A percentile compares a stretch with the other conserved stretches of the same genome.
Evolutionary conservation across 2,797 vertebrate species (phyloP).

Genomic region (Hirundo rustica): DNA sequence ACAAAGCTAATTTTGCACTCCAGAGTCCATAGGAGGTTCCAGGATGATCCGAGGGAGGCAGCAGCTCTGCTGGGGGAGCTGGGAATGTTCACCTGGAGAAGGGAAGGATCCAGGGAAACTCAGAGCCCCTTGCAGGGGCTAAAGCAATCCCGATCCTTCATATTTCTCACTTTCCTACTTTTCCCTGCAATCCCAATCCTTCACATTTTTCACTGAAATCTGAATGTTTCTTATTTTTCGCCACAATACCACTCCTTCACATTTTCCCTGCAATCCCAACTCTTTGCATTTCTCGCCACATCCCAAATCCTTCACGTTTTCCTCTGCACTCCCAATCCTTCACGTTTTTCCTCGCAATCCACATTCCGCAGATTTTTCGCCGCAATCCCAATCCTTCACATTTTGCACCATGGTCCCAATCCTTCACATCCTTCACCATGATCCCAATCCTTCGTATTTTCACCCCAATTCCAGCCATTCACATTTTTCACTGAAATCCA

Average conservation of each 20-base stretch:
- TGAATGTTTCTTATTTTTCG: not conserved
- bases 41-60: not conserved
- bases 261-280: not conserved
- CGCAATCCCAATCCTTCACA: no score
- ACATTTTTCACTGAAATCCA: no score
- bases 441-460: not conserved
- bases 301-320: no score
- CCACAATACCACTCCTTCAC: no score
- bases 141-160: not conserved
- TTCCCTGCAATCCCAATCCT: not conserved
- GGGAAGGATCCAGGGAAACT: not conserved
- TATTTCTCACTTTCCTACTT: not conserved
- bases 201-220: not conserved
- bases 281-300: no score
- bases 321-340: no score
- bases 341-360: no score
- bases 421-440: fast-evolving
- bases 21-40: not conserved
- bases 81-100: not conserved
- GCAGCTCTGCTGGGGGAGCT: not conserved
- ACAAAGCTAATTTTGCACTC: not conserved
- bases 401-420: not conserved
- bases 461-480: no score
- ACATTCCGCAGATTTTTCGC: no score
- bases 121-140: not conserved